Evolutionary conservation across 2,797 vertebrate genomes (phyloP), one percentile per base, ranked within the genome.

Genomic region (Sciurus vulgaris): DNA sequence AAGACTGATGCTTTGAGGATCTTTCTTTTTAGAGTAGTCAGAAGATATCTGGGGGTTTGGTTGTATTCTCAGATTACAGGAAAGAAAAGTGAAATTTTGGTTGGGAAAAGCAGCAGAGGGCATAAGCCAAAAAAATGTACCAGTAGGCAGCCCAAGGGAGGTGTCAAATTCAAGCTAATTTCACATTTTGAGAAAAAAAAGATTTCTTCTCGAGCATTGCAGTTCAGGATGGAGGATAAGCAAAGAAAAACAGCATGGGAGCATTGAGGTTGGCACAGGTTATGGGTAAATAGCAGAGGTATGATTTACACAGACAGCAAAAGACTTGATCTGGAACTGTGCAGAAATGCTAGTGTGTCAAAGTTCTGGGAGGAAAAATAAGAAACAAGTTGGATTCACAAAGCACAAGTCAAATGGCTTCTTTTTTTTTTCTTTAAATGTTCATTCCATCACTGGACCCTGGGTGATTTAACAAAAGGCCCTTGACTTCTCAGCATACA

Each of bases 61-160:
- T 83, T 77, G 47, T 84, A 14, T 82, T 59, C 84, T 91, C 26
- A 22, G 49, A 78, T 70, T 83, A 92, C n/a, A 79, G 74, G 44
- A 85, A 74, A 76, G 51, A 92, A 91, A 91, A 82, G 2, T 95
- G 47, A 89, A 91, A 77, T 69, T 78, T 96, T 89, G 77, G 18
- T 69, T 93, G 69, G 20, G 26, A 92, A 73, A 86, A 78, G 49
- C 77, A 92, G 63, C 54, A 86, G 11, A 95, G 38, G 7, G 59
- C 61, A 67, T 86, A 44, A 95, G 76, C 56, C 94, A 96, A 93
- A 89, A 89, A 94, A 89, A 49, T 78, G 18, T 63, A 82, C n/a
- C 12, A 67, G 63, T 86, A 47, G 74, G 28, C 61, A 91, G 84
- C 38, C 61, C 24, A 24, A 89, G 35, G 70, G 33, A 95, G 69